These are phyloP conservation scores for Orientallactaga sibirica DNA, from an alignment of 2,797 vertebrate genomes.

Conservation along the genomic window DNA sequence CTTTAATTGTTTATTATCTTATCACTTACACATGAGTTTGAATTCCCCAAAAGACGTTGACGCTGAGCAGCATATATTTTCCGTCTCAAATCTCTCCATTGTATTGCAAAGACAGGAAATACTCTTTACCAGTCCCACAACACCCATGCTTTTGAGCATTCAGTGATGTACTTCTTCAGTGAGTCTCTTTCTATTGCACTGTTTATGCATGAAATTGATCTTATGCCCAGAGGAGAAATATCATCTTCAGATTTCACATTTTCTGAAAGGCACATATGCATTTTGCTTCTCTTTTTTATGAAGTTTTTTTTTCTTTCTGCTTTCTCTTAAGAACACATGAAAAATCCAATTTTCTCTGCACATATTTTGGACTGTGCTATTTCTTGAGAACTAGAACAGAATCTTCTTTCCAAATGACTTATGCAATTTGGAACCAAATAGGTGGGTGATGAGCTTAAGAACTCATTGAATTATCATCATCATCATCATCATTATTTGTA, in stretches of 20 bases:
- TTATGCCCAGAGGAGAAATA: constrained; percentile 74
- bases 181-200: constrained; percentile 79
- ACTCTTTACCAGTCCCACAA: constrained; percentile 29
- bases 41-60: constrained; percentile 38
- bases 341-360: constrained; percentile 77
- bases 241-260: constrained; percentile 65
- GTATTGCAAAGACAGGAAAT: constrained; percentile 64
- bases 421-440: constrained; percentile 51
- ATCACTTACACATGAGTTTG: neutral
- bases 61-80: neutral
- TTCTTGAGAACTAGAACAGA: constrained; percentile 41
- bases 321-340: constrained; percentile 75
- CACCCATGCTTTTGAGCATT: constrained; percentile 74
- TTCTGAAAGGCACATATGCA: constrained; percentile 71
- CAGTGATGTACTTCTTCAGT: constrained; percentile 82
- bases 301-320: constrained; percentile 69
- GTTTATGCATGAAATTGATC: constrained; percentile 76
- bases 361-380: constrained; percentile 25
- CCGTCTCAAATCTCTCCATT: constrained; percentile 63
- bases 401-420: constrained; percentile 63
- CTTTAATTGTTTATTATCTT: constrained; percentile 19
- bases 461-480: constrained; percentile 37
- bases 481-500: neutral
- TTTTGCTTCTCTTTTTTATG: constrained; percentile 72
- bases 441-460: constrained; percentile 23